Evolutionary conservation across 2,113 vertebrate species (phyloP), one percentile per base, ranked within the genome.

Genomic region (Corythaixoides concolor): DNA sequence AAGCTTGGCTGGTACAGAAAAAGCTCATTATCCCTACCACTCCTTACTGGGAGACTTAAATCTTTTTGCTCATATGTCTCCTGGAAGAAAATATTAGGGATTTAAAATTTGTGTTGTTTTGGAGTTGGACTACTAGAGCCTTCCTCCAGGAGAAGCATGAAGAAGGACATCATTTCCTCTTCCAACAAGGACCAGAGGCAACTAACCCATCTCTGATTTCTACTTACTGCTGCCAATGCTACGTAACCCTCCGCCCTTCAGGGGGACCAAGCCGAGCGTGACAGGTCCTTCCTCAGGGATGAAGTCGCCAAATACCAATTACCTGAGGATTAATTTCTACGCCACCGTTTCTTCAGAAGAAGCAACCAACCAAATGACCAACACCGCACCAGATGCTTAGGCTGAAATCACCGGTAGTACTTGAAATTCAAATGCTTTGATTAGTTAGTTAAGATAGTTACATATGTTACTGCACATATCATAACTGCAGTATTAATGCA

Each of bases 241-340:
- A 33, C 2, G 2, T 19, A 86, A 21, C 4, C 2, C 14, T 12
- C 4, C 12, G 33, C 2, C 1, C 41, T 75, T 21, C 30, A 18
- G 5, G 13, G 20, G 11, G 1, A 63, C 11, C 39, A 64, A n/a
- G 21, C 7, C 30, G 56, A 35, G 39, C 11, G 17, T 49, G 45
- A 12, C 28, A 79, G 20, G 4, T 58, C 6, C 22, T 87, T 66
- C 14, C 21, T 62, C 8, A 12, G 32, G 18, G 11, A 13, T 47
- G 45, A 73, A 53, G 52, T 66, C 37, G 43, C 4, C 1, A 3
- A 32, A 20, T 74, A n/a, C 0, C 0, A 1, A 22, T n/a, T 33
- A 63, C 19, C 49, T 32, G 28, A 62, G 26, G 15, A 47, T 81
- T n/a, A 7, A 62, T 27, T 89, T 76, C 45, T 84, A n/a, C 70